Evolutionary conservation across 2,113 vertebrate species (phyloP), one percentile per base, ranked within the genome.

Genomic region (Clupea harengus): DNA sequence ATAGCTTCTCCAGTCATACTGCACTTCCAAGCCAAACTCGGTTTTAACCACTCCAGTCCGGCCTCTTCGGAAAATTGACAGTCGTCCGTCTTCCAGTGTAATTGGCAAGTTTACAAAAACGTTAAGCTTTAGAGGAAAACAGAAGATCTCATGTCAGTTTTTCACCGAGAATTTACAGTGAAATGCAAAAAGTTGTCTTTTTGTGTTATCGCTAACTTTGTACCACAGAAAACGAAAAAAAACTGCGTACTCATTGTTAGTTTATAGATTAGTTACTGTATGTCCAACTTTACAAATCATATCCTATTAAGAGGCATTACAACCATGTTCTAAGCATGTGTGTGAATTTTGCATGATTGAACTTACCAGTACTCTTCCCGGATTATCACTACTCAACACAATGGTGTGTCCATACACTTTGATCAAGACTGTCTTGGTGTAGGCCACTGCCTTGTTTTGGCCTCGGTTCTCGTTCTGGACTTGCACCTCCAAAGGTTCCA

Each of bases 1-100:
- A 0, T 93, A 89, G 87, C 91, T 94, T 54, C 90, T 20, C 94
- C 94, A 95, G 85, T 95, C 90, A 13, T 93, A 96, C 82, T 88
- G 94, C 78, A 95, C 87, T 0, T 64, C 81, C 72, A 96, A 3
- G 0, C 89, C 93, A 1, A 86, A 91, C 9, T 90, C 47, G 0
- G 94, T 95, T 15, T 87, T 89, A 83, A 95, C 60, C 83, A 93
- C 91, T 0, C 90, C 93, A 0, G 92, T 93, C 45, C 84, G 0
- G 0, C 95, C 95, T 17, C 82, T 87, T 20, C 32, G 47, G 64
- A 89, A 87, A 39, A 91, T 45, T 2, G 83, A 88, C 50, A 93
- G 20, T 13, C 39, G 80, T 8, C 87, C 87, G 4, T 81, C 82
- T 0, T 54, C 52, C 39, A 81, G 45, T 28, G 86, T 60, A 60